Conservation (phyloP, 2,797 vertebrate species). For the Macroramphosus scolopax region DNA sequence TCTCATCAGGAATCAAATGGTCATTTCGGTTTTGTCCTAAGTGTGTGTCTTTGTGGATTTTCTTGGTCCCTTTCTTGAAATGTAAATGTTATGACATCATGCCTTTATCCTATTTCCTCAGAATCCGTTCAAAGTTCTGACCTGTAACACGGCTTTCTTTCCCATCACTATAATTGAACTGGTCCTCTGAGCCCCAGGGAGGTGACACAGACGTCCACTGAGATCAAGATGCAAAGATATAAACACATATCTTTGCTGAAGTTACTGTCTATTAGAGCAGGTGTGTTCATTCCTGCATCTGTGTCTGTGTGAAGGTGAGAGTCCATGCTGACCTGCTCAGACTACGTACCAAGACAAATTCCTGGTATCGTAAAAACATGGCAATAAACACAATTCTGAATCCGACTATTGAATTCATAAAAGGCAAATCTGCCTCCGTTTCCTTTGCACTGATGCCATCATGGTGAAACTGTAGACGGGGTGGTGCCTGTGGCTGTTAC, state of each 20-base stretch:
- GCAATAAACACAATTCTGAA: no score
- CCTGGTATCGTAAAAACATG: no score
- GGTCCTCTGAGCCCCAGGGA: conserved; percentile 49
- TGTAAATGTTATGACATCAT: conserved; percentile 65
- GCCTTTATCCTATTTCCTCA: conserved; percentile 60
- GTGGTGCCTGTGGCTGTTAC: conserved; percentile 36
- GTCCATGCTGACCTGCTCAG: no score
- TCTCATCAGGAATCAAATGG: background rate
- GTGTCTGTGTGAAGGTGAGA: no score
- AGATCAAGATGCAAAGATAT: no score
- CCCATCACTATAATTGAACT: conserved; percentile 59
- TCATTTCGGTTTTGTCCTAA: no score
- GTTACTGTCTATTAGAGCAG: no score
- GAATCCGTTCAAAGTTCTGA: conserved; percentile 58
- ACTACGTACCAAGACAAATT: no score
- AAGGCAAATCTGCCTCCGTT: conserved; percentile 64
- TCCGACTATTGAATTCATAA: conserved; percentile 59
- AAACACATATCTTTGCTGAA: no score
- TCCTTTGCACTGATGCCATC: conserved; percentile 47
- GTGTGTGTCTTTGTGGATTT: conserved; percentile 15
- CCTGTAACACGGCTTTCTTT: conserved; percentile 67
- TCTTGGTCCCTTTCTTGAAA: conserved; percentile 44
- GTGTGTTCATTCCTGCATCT: no score
- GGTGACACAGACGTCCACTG: no score
- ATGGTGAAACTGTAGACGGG: conserved; percentile 44